Evolutionary conservation across 2,888 invertebrate genomes (phyloP), one percentile per base, ranked within the genome.

Genomic region (Myopa tessellatipennis): DNA sequence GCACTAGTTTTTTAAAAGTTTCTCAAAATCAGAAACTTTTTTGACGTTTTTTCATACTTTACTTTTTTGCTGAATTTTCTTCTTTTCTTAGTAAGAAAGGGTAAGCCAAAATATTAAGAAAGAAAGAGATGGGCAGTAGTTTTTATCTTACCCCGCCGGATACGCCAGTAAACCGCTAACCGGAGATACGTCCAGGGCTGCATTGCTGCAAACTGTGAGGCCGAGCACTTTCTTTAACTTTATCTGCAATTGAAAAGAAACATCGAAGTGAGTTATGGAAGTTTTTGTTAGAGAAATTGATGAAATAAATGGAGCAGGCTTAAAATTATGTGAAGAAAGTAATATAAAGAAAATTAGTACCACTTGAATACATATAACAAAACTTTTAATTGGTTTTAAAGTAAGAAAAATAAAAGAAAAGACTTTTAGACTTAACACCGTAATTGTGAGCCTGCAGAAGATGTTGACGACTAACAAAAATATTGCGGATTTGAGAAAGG

Each of bases 211-310:
- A 78, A 97, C 96, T n/a, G 98, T 98, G 86, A 98, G 92, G 82
- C 98, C 98, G 85, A 98, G 92, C 78, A 98, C 97, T 86, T 94
- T 93, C 92, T 98, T 98, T 90, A 98, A 92, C 89, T 96, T 96
- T 87, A 98, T 96, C 98, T 98, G 93, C 82, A 90, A 90, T 26
- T 83, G 87, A 89, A 87, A 84, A 83, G 82, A 80, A 82, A 71
- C 78, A 18, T 5, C 4, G 12, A 67, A 40, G 36, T 26, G 26
- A 12, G 12, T 36, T 63, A 63, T 26, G 4, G 14, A 63, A 63
- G 0, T 34, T 34, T 36, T 26, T 45, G 45, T 45, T 45, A 10
- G 1, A 63, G 3, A 63, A 63, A 36, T 26, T 26, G 1, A 26
- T 26, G 26, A 26, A 26, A 26, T 26, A 26, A 26, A 26, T 26